Evolutionary conservation across 2,888 invertebrate species (phyloP).

Genomic region (Meiosimyza decipiens): DNA sequence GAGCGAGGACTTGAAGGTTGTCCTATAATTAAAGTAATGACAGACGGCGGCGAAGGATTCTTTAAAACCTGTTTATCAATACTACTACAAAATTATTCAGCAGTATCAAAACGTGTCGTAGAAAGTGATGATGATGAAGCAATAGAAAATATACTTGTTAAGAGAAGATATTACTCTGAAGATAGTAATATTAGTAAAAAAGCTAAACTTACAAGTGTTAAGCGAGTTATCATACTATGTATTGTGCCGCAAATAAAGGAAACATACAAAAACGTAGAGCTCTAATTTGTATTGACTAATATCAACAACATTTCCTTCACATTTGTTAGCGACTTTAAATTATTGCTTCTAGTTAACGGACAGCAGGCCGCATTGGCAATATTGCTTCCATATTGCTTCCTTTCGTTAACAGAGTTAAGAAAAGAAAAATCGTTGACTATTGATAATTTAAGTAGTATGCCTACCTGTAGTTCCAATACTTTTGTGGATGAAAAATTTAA

Average conservation of each 20-base stretch:
- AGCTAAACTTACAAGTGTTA: slow-evolving; percentile 7
- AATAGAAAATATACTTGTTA: background rate
- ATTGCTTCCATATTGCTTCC: background rate
- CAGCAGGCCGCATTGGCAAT: slow-evolving; percentile 11
- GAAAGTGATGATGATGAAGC: slow-evolving; percentile 7
- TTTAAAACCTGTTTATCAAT: background rate
- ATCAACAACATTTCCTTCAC: background rate
- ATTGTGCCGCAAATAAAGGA: background rate
- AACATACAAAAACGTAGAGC: slow-evolving; percentile 1
- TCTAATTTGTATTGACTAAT: background rate
- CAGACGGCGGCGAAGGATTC: background rate
- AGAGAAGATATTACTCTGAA: background rate
- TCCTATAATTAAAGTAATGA: background rate
- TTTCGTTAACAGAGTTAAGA: background rate
- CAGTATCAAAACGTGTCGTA: background rate
- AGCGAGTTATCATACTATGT: background rate
- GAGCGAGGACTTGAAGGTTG: slow-evolving; percentile 1
- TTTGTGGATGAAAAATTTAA: no score
- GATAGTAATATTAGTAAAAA: background rate
- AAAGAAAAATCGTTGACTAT: background rate
- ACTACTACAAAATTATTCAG: slow-evolving; percentile 7
- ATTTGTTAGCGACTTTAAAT: background rate
- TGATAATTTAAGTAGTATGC: no score
- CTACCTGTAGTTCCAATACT: no score
- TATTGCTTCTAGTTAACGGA: background rate